A percentile compares a stretch with the other conserved stretches of the same genome.
phyloP scores from a whole-genome alignment of 1,140 invertebrate genomes.

The Thaumetopoea pityocampa region DNA sequence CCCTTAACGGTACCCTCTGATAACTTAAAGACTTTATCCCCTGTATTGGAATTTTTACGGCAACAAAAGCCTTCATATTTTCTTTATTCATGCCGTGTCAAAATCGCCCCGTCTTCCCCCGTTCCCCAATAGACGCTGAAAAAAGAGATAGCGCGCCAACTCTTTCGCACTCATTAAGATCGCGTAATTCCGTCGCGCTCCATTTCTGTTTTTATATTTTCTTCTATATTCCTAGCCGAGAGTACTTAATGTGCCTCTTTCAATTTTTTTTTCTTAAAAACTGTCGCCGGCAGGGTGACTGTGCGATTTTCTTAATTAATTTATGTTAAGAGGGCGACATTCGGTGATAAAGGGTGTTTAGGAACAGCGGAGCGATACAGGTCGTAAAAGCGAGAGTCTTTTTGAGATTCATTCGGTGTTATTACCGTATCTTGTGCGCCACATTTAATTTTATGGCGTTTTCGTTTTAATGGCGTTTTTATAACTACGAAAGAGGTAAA shows the following conservation, averaged over 20 bases:
- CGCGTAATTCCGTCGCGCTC: slow-evolving; percentile 42
- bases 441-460: slow-evolving; percentile 31
- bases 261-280: slow-evolving; percentile 47
- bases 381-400: slow-evolving; percentile 32
- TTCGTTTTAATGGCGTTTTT: slow-evolving; percentile 18
- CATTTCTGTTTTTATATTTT: slow-evolving; percentile 67
- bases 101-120: slow-evolving; percentile 58
- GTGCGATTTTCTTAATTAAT: slow-evolving; percentile 70
- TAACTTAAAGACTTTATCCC: slow-evolving; percentile 75
- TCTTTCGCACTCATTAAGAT: slow-evolving; percentile 61
- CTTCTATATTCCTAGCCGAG: slow-evolving; percentile 55
- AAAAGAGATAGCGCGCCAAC: slow-evolving; percentile 60
- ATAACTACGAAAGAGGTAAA: slow-evolving; percentile 16
- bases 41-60: slow-evolving; percentile 73
- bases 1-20: slow-evolving; percentile 56
- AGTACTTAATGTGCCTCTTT: slow-evolving; percentile 49
- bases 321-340: slow-evolving; percentile 62
- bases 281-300: slow-evolving; percentile 63
- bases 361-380: slow-evolving; percentile 20
- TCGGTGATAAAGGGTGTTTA: slow-evolving; percentile 53
- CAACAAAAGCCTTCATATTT: slow-evolving; percentile 75
- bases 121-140: slow-evolving; percentile 47
- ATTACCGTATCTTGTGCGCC: slow-evolving; percentile 37
- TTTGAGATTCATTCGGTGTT: slow-evolving; percentile 36
- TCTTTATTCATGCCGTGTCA: slow-evolving; percentile 74